Evolutionary conservation across 2,797 vertebrate genomes (phyloP).

Genomic region (Loris lydekkerianus): DNA sequence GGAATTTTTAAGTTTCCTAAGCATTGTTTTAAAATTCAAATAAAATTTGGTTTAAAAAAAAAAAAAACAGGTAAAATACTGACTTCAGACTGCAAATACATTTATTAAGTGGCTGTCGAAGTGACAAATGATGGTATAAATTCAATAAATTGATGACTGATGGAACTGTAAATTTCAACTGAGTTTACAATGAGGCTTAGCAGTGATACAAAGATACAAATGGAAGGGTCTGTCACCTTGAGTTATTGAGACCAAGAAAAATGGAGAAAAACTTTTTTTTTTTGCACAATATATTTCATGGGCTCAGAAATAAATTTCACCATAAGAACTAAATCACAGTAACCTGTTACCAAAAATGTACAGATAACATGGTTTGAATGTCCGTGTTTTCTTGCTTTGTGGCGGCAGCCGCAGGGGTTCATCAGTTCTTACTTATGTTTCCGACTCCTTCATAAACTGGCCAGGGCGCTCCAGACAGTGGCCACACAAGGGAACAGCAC

Average conservation of each 20-base stretch:
- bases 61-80: background rate
- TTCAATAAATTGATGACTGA: background rate
- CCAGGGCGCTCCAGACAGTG: background rate
- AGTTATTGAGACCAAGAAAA: background rate
- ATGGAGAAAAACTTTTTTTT: background rate
- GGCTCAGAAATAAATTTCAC: constrained; percentile 30
- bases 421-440: accelerated
- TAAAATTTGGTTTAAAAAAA: background rate
- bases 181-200: background rate
- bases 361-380: background rate
- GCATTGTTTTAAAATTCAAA: too few species aligned
- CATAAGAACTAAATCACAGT: background rate
- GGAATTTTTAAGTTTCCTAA: too few species aligned
- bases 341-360: background rate
- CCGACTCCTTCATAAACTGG: background rate
- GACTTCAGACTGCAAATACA: constrained; percentile 3
- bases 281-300: background rate
- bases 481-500: background rate
- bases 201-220: background rate
- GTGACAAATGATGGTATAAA: background rate
- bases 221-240: background rate
- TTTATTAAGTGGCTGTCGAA: background rate
- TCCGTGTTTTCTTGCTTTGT: background rate
- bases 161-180: background rate
- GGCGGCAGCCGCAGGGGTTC: background rate